Percentiles rank a stretch among this genome's conserved stretches.
Evolutionary conservation across 2,888 invertebrate species (phyloP).

Genomic region (Acronicta aceris): DNA sequence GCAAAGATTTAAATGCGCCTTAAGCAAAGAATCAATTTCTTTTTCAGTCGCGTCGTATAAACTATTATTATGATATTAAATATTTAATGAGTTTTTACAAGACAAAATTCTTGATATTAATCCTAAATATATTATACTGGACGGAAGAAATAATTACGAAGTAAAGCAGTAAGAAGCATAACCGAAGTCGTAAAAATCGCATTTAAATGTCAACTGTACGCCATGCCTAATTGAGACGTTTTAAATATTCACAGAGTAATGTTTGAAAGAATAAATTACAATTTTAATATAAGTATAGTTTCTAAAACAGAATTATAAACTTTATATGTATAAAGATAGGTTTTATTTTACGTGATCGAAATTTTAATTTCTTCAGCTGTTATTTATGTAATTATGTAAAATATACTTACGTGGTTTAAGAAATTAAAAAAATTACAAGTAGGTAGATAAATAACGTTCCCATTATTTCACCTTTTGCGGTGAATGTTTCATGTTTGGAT

Average conservation of each 20-base stretch:
- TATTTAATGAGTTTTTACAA: conserved; percentile 22
- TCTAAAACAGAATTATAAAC: too few species aligned
- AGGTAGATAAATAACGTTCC: too few species aligned
- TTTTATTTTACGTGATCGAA: too few species aligned
- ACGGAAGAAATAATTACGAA: conserved; percentile 53
- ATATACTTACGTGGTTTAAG: too few species aligned
- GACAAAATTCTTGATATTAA: conserved; percentile 21
- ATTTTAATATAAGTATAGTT: too few species aligned
- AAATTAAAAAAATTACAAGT: too few species aligned
- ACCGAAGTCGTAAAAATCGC: conserved; percentile 66
- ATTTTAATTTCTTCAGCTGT: too few species aligned
- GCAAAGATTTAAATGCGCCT: conserved; percentile 15
- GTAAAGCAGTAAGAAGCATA: conserved; percentile 60
- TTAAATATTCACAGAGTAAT: conserved; percentile 48
- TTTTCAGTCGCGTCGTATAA: conserved; percentile 13
- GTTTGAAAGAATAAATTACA: neutral
- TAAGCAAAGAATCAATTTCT: conserved; percentile 36
- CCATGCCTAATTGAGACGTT: conserved; percentile 73
- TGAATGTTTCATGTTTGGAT: too few species aligned
- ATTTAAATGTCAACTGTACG: conserved; percentile 63
- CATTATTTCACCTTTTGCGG: too few species aligned
- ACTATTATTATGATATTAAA: conserved; percentile 7
- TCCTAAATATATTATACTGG: conserved; percentile 36
- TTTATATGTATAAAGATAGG: too few species aligned
- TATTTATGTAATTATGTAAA: too few species aligned